phyloP scores from a whole-genome alignment of 2,888 invertebrate genomes.

The Helleia helle region DNA sequence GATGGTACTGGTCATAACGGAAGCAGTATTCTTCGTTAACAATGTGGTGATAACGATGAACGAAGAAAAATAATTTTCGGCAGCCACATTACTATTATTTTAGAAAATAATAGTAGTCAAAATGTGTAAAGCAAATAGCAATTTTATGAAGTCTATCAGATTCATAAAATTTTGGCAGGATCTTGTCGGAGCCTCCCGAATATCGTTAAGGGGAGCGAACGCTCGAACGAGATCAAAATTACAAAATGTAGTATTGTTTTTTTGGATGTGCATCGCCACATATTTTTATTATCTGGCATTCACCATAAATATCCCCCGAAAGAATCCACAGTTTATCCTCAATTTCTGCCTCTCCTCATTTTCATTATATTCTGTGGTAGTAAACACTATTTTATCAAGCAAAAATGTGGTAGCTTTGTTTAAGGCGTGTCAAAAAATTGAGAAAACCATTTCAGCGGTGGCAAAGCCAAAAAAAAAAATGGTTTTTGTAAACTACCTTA shows the following conservation, averaged over 20 bases:
- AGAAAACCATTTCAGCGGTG: neutral
- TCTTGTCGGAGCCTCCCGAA: neutral
- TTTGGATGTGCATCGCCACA: neutral
- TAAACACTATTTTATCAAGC: neutral
- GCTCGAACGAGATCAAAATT: neutral
- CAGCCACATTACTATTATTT: no score
- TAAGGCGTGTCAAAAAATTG: neutral
- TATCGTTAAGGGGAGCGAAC: neutral
- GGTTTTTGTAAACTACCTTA: neutral
- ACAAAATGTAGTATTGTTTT: neutral
- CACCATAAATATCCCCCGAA: neutral
- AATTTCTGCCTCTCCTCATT: neutral
- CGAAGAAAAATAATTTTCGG: no score
- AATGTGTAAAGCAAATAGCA: no score
- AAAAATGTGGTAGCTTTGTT: neutral
- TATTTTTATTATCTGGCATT: neutral
- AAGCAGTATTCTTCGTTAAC: no score
- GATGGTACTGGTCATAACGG: no score
- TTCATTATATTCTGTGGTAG: neutral
- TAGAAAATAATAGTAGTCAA: no score
- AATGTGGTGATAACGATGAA: no score
- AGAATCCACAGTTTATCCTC: neutral
- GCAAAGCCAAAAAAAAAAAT: neutral
- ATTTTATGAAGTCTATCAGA: neutral
- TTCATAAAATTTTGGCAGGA: neutral